A percentile compares a stretch with the other conserved stretches of the same genome.
phyloP scores from a whole-genome alignment of 2,113 vertebrate species.

The Micronycteris hirsuta region DNA sequence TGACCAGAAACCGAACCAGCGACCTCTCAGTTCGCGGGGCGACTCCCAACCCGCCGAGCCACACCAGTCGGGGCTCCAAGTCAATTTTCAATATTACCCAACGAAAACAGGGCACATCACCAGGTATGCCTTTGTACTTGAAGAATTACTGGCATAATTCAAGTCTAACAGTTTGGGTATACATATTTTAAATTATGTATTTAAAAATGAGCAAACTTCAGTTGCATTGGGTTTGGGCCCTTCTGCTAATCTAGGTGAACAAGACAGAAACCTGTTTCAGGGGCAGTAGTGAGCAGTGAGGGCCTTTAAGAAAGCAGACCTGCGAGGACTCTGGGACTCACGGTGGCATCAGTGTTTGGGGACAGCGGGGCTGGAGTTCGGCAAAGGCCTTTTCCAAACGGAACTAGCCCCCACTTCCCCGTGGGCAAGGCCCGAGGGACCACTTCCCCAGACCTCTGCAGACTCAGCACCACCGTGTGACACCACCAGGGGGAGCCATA shows the following conservation, averaged over 20 bases:
- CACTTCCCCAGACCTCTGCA: no score
- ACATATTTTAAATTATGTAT: not conserved
- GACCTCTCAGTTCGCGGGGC: not conserved
- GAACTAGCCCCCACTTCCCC: not conserved
- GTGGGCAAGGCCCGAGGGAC: no score
- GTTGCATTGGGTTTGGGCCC: not conserved
- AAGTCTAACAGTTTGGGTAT: not conserved
- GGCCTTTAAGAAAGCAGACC: not conserved
- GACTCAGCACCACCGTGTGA: not conserved
- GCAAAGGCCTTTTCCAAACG: not conserved
- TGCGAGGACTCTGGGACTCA: not conserved
- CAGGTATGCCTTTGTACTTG: not conserved
- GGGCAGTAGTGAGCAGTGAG: not conserved
- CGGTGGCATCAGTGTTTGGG: not conserved
- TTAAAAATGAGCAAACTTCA: not conserved
- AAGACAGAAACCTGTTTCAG: not conserved
- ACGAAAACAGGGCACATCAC: not conserved
- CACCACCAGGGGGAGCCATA: constrained; percentile 33
- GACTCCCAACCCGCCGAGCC: not conserved
- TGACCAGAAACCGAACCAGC: not conserved
- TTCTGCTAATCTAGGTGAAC: not conserved
- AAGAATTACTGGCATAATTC: not conserved
- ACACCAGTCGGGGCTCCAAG: not conserved
- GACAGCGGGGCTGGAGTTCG: accelerated
- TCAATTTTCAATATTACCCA: not conserved